Evolutionary conservation across 2,888 invertebrate species (phyloP).

Genomic region (Brachypterus glaber): DNA sequence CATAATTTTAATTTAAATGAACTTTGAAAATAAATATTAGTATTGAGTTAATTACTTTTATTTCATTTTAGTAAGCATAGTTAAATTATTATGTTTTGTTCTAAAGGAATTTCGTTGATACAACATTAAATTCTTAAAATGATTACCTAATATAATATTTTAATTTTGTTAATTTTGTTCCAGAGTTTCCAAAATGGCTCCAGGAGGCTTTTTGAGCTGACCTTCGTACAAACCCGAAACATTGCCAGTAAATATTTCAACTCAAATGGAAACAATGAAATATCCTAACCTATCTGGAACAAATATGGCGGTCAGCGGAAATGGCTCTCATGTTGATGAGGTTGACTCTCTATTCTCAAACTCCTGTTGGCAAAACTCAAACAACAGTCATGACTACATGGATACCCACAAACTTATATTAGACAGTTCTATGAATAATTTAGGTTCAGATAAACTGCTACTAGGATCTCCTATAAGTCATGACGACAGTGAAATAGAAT

Average conservation of each 20-base stretch:
- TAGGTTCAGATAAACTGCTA: constrained; percentile 41
- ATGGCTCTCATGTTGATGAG: constrained; percentile 42
- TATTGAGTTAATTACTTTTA: no score
- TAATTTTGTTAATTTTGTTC: background rate
- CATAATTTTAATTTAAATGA: no score
- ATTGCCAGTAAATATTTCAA: background rate
- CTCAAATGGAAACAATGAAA: constrained; percentile 40
- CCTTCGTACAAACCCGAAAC: background rate
- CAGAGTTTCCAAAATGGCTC: no score
- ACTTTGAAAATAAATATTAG: no score
- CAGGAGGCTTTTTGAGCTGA: background rate
- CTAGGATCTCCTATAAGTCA: constrained; percentile 41
- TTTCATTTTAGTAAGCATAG: no score
- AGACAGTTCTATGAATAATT: constrained; percentile 45
- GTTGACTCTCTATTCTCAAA: constrained; percentile 65
- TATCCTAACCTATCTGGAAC: constrained; percentile 38
- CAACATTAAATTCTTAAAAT: background rate
- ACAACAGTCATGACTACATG: constrained; percentile 44
- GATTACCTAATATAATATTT: background rate
- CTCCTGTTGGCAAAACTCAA: constrained; percentile 56
- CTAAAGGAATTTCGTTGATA: no score
- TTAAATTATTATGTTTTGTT: no score
- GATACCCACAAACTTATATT: constrained; percentile 46
- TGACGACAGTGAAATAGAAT: constrained; percentile 42
- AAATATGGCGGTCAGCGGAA: constrained; percentile 38